Evolutionary conservation across 2,113 vertebrate genomes (phyloP), one percentile per base, ranked within the genome.

Genomic region (Ariopsis seemanni): DNA sequence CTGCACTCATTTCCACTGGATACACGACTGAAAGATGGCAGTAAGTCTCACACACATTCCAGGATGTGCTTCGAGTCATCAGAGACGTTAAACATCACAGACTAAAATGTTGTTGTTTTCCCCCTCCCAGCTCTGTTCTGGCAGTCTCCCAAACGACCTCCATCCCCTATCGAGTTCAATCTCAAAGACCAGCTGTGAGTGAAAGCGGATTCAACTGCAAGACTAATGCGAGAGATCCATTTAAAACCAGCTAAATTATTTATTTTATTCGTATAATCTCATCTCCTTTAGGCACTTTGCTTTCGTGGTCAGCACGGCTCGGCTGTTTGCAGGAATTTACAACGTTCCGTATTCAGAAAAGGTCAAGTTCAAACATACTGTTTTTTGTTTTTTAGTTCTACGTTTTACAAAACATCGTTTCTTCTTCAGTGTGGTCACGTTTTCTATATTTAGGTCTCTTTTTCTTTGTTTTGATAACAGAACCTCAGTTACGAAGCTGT

Each of bases 101-200:
- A 52, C 22, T 53, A n/a, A 18, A 77, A 15, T 4, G 79, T 58
- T 22, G 1, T 74, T 58, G 20, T 92, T 20, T 74, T 91, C 83
- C 22, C 4, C 1, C 10, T 4, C 7, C 9, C 89, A 99, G 98
- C 97, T 96, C 97, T 99, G 81, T 99, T 99, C 95, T 99, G 98
- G 98, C 98, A 99, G 0, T 99, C 98, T 82, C 98, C 98, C 34
- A 99, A 99, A 94, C 96, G 98, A 87, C 98, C 98, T 18, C 98
- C 98, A 72, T 95, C 96, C 84, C 96, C 98, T 84, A 94, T 97
- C 93, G 96, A 96, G 89, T 99, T 99, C 95, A 97, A 99, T 88
- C 93, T 97, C 89, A 97, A 85, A 74, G 97, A 99, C 91, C 93
- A 95, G 87, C 95, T 98, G 98, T 99, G 94, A 98, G 98, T 99